These are phyloP conservation scores for Geotrupes spiniger DNA, from an alignment of 2,888 invertebrate species.

Conservation along the genomic window DNA sequence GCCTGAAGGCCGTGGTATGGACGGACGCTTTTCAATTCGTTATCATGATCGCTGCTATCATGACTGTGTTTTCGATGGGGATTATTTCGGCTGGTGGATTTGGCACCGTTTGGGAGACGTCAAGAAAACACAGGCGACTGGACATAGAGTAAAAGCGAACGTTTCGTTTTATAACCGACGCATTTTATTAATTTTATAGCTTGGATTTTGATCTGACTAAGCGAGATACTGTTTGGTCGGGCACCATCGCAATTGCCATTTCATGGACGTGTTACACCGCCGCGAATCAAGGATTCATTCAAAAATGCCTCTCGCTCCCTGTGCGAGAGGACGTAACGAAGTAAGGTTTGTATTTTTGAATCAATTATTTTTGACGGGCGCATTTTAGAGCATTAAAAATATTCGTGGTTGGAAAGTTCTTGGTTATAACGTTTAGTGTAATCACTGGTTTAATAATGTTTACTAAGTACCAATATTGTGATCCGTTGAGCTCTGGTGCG, in stretches of 20 bases:
- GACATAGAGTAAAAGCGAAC: conserved; percentile 50
- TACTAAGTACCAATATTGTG: conserved; percentile 64
- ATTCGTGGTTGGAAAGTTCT: conserved; percentile 51
- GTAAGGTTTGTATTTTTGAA: no score
- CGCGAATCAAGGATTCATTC: conserved; percentile 58
- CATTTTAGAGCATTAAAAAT: conserved; percentile 18
- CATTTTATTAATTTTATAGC: no score
- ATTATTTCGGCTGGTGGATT: conserved; percentile 56
- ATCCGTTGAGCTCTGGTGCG: conserved; percentile 59
- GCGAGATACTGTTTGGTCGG: conserved; percentile 61
- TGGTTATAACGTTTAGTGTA: conserved; percentile 57
- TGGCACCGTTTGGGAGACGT: conserved; percentile 57
- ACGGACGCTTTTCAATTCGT: conserved; percentile 61
- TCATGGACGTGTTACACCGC: conserved; percentile 55
- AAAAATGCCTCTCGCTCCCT: conserved; percentile 60
- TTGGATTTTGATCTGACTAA: conserved; percentile 59
- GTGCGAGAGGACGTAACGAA: conserved; percentile 55
- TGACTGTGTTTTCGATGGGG: conserved; percentile 59
- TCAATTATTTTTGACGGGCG: no score
- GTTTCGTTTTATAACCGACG: no score
- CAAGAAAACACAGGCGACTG: conserved; percentile 56
- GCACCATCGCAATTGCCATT: conserved; percentile 56
- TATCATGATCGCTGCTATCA: conserved; percentile 55
- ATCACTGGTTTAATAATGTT: conserved; percentile 61
- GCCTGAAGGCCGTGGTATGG: conserved; percentile 66